These are phyloP conservation scores for Lerista edwardsae DNA, from an alignment of 2,797 vertebrate species.

Conservation along the genomic window DNA sequence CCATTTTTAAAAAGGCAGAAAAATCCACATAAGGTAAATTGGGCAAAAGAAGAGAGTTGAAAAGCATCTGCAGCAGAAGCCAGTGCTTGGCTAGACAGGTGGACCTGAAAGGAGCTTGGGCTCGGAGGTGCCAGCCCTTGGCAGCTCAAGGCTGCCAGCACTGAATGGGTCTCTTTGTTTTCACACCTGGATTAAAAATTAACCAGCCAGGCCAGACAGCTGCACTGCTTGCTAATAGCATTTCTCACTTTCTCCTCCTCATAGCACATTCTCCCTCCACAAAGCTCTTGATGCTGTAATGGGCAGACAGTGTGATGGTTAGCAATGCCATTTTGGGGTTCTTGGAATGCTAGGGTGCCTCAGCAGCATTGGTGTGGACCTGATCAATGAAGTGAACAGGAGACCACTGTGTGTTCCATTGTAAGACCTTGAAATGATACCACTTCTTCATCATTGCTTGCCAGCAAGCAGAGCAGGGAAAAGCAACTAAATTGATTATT, in stretches of 20 bases:
- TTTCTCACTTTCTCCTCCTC: constrained; percentile 21
- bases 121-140: neutral
- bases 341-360: neutral
- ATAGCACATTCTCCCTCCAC: neutral
- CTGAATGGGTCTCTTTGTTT: constrained; percentile 15
- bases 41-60: neutral
- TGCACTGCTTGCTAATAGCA: neutral
- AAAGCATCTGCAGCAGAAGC: neutral
- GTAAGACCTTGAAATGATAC: neutral
- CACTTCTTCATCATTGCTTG: neutral
- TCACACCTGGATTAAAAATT: constrained; percentile 9
- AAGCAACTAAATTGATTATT: neutral
- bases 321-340: neutral
- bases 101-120: neutral
- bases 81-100: neutral
- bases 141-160: neutral
- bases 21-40: neutral
- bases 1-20: neutral
- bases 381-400: neutral
- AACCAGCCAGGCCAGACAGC: constrained; percentile 5
- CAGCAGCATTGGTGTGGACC: neutral
- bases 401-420: neutral
- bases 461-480: no score
- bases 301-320: neutral
- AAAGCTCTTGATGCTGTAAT: neutral